Conservation (phyloP, 2,888 invertebrate genomes). For the Mycalesis mineus region DNA sequence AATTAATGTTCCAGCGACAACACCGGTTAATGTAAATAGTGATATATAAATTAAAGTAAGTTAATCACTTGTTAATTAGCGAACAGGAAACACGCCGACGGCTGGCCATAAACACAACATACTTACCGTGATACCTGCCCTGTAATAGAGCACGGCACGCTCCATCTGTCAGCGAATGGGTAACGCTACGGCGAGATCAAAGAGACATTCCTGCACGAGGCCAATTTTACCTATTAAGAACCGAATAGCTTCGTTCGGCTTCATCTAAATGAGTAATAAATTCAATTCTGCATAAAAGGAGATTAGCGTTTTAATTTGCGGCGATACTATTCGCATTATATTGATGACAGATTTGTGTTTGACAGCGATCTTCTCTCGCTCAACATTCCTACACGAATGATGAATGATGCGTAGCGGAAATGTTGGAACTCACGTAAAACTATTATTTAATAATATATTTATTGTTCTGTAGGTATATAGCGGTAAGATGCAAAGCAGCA, state of each 20-base stretch:
- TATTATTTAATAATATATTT: too few relatives aligned
- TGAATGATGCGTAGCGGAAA: too few relatives aligned
- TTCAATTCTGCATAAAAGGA: slow-evolving; percentile 45
- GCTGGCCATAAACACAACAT: neutral
- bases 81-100: neutral
- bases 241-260: slow-evolving; percentile 3
- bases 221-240: neutral
- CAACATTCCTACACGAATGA: too few relatives aligned
- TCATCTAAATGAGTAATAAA: slow-evolving; percentile 46
- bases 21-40: neutral
- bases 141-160: neutral
- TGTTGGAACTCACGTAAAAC: too few relatives aligned
- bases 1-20: neutral
- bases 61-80: neutral
- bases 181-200: neutral
- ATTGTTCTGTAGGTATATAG: too few relatives aligned
- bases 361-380: neutral
- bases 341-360: neutral
- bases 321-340: neutral
- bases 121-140: neutral
- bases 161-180: neutral
- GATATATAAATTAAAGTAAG: neutral
- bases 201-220: neutral
- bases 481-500: too few relatives aligned
- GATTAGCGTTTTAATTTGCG: neutral